Percentiles rank a stretch among this genome's conserved stretches.
Conservation (phyloP, 2,113 vertebrate genomes). For the Nerophis lumbriciformis region DNA sequence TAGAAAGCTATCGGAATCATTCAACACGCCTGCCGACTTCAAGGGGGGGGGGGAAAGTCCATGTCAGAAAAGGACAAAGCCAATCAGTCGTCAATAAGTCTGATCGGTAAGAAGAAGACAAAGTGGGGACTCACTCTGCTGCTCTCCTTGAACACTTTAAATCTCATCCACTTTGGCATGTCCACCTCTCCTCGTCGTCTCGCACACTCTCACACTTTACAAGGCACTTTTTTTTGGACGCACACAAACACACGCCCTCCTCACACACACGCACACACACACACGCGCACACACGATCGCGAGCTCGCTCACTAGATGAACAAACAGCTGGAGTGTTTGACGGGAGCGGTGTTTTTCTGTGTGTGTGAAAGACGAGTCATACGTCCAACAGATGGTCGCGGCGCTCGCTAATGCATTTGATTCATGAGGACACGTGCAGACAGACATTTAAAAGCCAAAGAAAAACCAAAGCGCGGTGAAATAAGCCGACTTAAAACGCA, state of each 20-base stretch:
- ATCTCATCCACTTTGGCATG: slow-evolving; percentile 78
- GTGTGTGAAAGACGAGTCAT: slow-evolving; percentile 34
- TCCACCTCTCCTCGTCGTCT: slow-evolving; percentile 27
- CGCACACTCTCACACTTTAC: slow-evolving; percentile 34
- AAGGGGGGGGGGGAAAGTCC: too few relatives aligned
- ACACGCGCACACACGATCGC: neutral
- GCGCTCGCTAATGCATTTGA: slow-evolving; percentile 28
- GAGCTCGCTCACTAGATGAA: slow-evolving; percentile 21
- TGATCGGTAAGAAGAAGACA: too few relatives aligned
- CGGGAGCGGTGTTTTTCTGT: slow-evolving; percentile 12
- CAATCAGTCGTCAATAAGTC: too few relatives aligned
- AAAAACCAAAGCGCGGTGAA: neutral
- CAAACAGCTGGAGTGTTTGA: slow-evolving; percentile 45
- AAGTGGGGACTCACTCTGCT: slow-evolving; percentile 65
- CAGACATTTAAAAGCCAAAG: neutral
- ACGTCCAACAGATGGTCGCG: slow-evolving; percentile 55
- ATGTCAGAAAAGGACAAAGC: too few relatives aligned
- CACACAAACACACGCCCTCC: slow-evolving; percentile 34
- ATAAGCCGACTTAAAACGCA: neutral
- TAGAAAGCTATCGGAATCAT: neutral
- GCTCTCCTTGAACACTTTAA: slow-evolving; percentile 74
- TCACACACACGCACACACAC: slow-evolving; percentile 5
- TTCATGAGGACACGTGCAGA: slow-evolving; percentile 30
- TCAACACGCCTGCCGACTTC: neutral
- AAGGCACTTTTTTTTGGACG: slow-evolving; percentile 37